Evolutionary conservation across 2,797 vertebrate genomes (phyloP).

Genomic region (Falco peregrinus): DNA sequence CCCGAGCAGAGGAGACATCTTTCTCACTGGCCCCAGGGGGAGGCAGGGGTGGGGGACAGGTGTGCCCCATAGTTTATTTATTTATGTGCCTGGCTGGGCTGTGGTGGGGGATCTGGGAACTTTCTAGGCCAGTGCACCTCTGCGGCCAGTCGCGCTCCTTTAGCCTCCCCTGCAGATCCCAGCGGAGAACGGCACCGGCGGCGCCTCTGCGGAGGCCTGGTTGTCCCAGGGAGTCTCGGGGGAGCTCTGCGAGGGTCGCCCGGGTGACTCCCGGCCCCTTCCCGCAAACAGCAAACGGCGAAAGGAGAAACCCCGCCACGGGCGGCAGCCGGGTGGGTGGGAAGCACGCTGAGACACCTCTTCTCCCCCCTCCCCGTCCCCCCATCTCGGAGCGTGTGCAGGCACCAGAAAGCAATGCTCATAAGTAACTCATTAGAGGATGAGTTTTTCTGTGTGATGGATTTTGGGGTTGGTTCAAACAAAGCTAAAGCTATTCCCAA

Average conservation of each 20-base stretch:
- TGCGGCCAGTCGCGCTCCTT: constrained; percentile 12
- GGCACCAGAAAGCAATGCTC: background rate
- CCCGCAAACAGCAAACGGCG: background rate
- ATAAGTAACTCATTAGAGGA: background rate
- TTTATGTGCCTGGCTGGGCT: background rate
- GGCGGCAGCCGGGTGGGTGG: background rate
- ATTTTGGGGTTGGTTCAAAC: constrained; percentile 8
- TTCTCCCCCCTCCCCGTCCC: background rate
- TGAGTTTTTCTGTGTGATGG: background rate
- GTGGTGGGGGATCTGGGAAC: background rate
- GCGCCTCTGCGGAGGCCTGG: background rate
- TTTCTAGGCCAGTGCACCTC: constrained; percentile 43
- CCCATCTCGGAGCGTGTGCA: background rate
- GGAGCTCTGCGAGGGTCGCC: background rate
- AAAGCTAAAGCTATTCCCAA: constrained; percentile 18
- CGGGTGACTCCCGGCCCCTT: background rate
- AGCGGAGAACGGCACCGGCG: constrained; percentile 37
- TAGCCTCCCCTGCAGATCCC: constrained; percentile 73
- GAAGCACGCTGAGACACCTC: background rate
- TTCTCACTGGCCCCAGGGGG: background rate
- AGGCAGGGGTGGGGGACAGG: background rate
- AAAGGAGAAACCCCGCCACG: background rate
- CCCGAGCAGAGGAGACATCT: background rate
- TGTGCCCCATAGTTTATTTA: background rate
- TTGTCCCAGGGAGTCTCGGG: background rate